These are phyloP conservation scores for Troilus luridus DNA, from an alignment of 2,888 invertebrate species.

Conservation along the genomic window DNA sequence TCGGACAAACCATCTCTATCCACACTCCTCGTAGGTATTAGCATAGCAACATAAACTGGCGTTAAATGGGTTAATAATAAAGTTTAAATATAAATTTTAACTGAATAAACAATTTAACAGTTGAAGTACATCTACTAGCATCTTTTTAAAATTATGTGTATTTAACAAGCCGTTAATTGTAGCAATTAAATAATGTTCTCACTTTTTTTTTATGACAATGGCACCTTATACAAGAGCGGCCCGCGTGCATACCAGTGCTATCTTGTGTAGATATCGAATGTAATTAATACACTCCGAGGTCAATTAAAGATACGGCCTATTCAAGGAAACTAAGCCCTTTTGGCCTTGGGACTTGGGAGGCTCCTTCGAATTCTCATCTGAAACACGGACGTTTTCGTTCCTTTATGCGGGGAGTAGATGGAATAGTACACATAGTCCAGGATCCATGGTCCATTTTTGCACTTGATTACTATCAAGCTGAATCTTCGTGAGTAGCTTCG, in stretches of 20 bases:
- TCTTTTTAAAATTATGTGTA: not conserved
- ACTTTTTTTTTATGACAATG: not conserved
- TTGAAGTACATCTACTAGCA: too few relatives aligned
- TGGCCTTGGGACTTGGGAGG: not conserved
- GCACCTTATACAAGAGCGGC: not conserved
- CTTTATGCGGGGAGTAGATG: not conserved
- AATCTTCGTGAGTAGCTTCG: too few relatives aligned
- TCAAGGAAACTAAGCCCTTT: not conserved
- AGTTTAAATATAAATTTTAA: too few relatives aligned
- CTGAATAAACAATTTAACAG: too few relatives aligned
- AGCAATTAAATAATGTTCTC: not conserved
- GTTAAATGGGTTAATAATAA: too few relatives aligned
- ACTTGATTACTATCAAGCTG: too few relatives aligned
- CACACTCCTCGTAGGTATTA: too few relatives aligned
- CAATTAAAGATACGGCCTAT: not conserved
- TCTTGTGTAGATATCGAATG: not conserved
- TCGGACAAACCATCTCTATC: too few relatives aligned
- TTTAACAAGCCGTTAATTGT: not conserved
- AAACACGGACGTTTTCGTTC: not conserved
- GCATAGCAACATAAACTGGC: too few relatives aligned
- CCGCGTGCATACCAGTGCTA: not conserved
- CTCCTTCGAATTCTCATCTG: not conserved
- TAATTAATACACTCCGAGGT: not conserved
- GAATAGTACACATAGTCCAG: too few relatives aligned
- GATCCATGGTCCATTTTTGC: too few relatives aligned